These are phyloP conservation scores for Brachionus calyciflorus DNA, from an alignment of 1,140 invertebrate genomes.

Conservation along the genomic window DNA sequence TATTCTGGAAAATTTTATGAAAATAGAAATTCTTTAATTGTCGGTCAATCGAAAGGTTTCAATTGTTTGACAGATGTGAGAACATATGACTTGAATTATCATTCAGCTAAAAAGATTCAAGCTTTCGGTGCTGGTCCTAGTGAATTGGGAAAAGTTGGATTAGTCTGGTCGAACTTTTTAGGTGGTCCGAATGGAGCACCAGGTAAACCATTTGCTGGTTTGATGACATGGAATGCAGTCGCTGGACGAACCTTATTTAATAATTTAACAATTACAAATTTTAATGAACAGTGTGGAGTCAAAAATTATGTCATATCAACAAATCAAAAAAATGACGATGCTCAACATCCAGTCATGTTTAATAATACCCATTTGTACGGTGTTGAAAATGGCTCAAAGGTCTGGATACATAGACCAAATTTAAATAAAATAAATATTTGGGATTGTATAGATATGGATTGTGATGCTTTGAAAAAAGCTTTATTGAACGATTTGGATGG, in stretches of 20 bases:
- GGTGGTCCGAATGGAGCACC: slow-evolving; percentile 52
- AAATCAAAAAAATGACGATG: slow-evolving; percentile 29
- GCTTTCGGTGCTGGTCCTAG: neutral
- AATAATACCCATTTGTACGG: neutral
- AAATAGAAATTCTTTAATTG: slow-evolving; percentile 12
- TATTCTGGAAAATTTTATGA: neutral
- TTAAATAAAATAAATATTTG: slow-evolving; percentile 14
- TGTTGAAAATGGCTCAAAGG: slow-evolving; percentile 24
- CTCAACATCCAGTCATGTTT: slow-evolving; percentile 29
- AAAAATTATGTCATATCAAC: neutral
- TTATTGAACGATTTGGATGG: slow-evolving; percentile 56
- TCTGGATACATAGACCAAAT: slow-evolving; percentile 41
- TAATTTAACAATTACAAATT: slow-evolving; percentile 20
- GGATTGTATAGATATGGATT: slow-evolving; percentile 55
- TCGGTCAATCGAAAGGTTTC: neutral
- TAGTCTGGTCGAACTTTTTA: slow-evolving; percentile 51
- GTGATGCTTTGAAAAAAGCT: slow-evolving; percentile 56
- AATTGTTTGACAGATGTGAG: neutral
- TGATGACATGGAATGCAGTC: neutral
- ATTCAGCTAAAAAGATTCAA: neutral
- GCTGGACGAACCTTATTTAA: neutral
- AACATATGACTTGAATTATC: slow-evolving; percentile 26
- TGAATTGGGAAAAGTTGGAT: slow-evolving; percentile 47
- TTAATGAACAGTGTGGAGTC: neutral
- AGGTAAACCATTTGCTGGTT: slow-evolving; percentile 49